Evolutionary conservation across 1,140 invertebrate species (phyloP), one percentile per base, ranked within the genome.

Genomic region (Leptinotarsa lineolata): DNA sequence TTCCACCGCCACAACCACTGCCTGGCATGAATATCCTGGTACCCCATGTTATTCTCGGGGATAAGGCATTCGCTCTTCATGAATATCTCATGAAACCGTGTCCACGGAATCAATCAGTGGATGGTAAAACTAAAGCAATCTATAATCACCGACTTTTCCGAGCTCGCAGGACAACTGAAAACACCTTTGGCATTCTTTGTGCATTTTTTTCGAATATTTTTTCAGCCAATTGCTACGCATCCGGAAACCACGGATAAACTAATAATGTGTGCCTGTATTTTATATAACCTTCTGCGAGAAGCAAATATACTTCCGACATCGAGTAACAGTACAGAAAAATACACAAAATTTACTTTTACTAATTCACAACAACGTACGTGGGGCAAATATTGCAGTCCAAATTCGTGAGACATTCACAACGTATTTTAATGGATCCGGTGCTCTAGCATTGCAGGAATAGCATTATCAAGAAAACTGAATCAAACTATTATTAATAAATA

Each of bases 81-180:
- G 59, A 61, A 61, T 12, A 61, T 61, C 59, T 61, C 6, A 61
- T 61, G 59, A 61, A 61, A 61, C 59, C 59, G n/a, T 61, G n/a
- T 21, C 16, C 59, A 60, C 24, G 18, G 46, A 8, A 16, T 6
- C 39, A 3, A 16, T 13, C 22, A 4, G 30, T 3, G 48, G 18
- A 4, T 3, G 48, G 18, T 6, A n/a, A n/a, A n/a, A 21, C 16
- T 22, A 68, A 68, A 48, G 22, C 18, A 0, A 68, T 68, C 5
- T 68, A 44, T 21, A 48, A 68, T 48, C 46, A 48, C n/a, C 6
- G n/a, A 15, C 48, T 48, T 18, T 68, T 1, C 22, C 2, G 44
- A 68, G 48, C 48, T 30, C 4, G 44, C 5, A 44, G 48, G 18
- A 20, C 44, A 8, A 6, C 4, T 68, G 63, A 65, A 24, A 65